These are phyloP conservation scores for Lamprologus tigripictilis DNA, from an alignment of 2,113 vertebrate species.

Conservation along the genomic window DNA sequence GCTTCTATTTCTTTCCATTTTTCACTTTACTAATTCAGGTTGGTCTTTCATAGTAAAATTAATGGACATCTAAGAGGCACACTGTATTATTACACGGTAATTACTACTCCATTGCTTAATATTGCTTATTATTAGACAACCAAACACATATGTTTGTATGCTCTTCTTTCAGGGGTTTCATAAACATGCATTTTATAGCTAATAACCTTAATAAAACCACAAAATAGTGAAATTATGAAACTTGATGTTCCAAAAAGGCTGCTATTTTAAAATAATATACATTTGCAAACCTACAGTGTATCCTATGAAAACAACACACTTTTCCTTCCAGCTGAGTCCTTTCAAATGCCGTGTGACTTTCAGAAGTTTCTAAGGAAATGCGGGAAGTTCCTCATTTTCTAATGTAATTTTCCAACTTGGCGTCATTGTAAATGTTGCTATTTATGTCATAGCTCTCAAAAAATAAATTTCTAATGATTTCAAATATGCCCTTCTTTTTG, in stretches of 20 bases:
- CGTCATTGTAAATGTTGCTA: neutral
- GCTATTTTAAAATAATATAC: neutral
- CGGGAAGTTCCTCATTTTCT: neutral
- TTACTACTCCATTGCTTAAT: neutral
- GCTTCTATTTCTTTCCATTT: neutral
- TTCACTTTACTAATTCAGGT: neutral
- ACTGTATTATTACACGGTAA: neutral
- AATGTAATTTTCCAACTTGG: neutral
- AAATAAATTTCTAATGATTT: neutral
- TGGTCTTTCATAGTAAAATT: neutral
- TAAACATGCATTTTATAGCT: neutral
- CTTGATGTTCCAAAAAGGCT: neutral
- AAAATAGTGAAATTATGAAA: neutral
- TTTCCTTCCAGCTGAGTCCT: neutral
- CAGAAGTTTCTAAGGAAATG: neutral
- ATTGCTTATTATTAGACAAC: neutral
- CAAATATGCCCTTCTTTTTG: neutral
- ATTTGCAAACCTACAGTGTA: neutral
- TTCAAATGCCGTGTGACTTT: neutral
- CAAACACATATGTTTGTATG: neutral
- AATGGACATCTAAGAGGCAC: neutral
- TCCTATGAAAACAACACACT: neutral
- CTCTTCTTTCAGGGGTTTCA: neutral
- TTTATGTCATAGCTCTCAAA: neutral
- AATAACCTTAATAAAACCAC: neutral